Evolutionary conservation across 2,888 invertebrate genomes (phyloP).

Genomic region (Dynastes tityus): DNA sequence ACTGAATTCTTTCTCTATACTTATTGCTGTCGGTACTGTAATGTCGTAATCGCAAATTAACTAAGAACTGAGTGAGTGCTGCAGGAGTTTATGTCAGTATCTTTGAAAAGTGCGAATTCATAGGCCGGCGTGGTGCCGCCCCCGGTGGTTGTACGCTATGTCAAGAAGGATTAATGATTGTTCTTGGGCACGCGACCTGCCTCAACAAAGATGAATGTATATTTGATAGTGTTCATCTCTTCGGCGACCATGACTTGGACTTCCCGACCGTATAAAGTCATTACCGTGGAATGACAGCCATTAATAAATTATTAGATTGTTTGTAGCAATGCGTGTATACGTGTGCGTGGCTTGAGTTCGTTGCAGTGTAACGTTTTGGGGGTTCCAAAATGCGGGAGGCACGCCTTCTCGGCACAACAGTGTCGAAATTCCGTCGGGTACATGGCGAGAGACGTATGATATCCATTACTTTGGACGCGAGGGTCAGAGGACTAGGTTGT

Average conservation of each 20-base stretch:
- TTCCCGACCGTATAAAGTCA: constrained; percentile 60
- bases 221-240: constrained; percentile 60
- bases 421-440: constrained; percentile 56
- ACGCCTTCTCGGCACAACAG: constrained; percentile 51
- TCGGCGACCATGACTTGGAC: constrained; percentile 60
- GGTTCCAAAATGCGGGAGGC: constrained; percentile 40
- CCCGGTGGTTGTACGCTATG: constrained; percentile 49
- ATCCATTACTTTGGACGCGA: constrained; percentile 57
- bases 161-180: constrained; percentile 58
- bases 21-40: neutral
- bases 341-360: constrained; percentile 13
- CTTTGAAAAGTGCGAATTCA: constrained; percentile 52
- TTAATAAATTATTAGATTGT: constrained; percentile 59
- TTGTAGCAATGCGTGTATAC: constrained; percentile 41
- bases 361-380: constrained; percentile 15
- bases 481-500: constrained; percentile 57
- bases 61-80: constrained; percentile 7
- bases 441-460: constrained; percentile 54
- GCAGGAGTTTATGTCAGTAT: constrained; percentile 37
- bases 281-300: constrained; percentile 60
- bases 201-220: constrained; percentile 63
- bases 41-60: constrained; percentile 24
- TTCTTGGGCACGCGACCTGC: constrained; percentile 62
- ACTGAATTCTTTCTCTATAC: constrained; percentile 1
- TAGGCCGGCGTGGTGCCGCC: constrained; percentile 50